Evolutionary conservation across 2,797 vertebrate species (phyloP).

Genomic region (Megalops cyprinoides): DNA sequence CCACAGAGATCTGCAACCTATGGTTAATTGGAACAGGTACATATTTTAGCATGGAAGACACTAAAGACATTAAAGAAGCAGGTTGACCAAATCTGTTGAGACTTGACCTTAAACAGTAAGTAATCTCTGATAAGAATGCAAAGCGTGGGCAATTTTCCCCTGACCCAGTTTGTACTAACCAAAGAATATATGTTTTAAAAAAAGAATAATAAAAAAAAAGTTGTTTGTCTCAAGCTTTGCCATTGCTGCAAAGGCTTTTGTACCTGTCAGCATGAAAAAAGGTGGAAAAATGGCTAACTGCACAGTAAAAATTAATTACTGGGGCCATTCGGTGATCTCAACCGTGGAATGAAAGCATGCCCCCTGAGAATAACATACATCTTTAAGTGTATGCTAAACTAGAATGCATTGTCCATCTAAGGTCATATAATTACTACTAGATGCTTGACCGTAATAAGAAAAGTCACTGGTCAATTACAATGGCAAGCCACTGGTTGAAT

Average conservation of each 20-base stretch:
- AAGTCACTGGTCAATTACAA: not conserved
- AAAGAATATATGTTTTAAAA: no score
- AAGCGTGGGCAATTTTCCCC: not conserved
- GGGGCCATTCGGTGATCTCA: constrained; percentile 8
- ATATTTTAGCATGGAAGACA: no score
- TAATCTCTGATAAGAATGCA: no score
- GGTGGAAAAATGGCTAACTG: not conserved
- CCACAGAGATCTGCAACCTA: no score
- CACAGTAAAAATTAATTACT: constrained; percentile 5
- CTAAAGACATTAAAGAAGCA: no score
- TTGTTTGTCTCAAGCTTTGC: not conserved
- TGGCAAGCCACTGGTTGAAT: not conserved
- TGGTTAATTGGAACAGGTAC: no score
- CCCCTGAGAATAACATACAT: not conserved
- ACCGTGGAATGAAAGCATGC: constrained; percentile 7
- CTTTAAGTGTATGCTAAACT: not conserved
- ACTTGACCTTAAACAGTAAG: no score
- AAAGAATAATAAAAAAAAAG: no score
- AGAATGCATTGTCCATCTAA: constrained; percentile 1
- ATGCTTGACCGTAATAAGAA: not conserved
- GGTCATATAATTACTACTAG: constrained; percentile 12
- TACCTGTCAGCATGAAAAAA: not conserved
- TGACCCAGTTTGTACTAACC: no score
- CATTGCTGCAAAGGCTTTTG: not conserved
- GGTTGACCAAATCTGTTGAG: no score